These are phyloP conservation scores for Calypte anna DNA, from an alignment of 2,113 vertebrate genomes.

Conservation along the genomic window DNA sequence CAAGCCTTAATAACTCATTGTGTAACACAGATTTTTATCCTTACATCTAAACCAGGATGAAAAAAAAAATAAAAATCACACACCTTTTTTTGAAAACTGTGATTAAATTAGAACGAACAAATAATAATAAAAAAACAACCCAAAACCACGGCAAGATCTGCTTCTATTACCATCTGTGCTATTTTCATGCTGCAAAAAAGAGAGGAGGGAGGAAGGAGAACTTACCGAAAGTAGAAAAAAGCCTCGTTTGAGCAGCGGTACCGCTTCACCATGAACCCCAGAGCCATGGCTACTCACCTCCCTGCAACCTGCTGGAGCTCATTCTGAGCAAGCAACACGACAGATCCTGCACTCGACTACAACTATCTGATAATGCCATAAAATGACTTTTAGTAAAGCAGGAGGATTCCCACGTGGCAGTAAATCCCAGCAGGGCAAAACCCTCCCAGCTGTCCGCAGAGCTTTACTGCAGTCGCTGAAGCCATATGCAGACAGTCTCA, in stretches of 20 bases:
- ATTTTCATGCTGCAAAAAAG: background rate
- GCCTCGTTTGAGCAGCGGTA: slow-evolving; percentile 55
- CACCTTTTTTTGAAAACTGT: background rate
- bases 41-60: background rate
- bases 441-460: slow-evolving; percentile 74
- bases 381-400: slow-evolving; percentile 70
- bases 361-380: slow-evolving; percentile 49
- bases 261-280: slow-evolving; percentile 72
- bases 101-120: background rate
- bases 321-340: background rate
- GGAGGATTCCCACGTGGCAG: slow-evolving; percentile 73
- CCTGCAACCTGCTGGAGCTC: background rate
- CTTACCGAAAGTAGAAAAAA: slow-evolving; percentile 75
- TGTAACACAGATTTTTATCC: slow-evolving; percentile 21
- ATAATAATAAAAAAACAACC: background rate
- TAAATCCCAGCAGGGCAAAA: slow-evolving; percentile 73
- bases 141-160: background rate
- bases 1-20: slow-evolving; percentile 3
- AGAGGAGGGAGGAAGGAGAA: background rate
- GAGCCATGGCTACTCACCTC: slow-evolving; percentile 56
- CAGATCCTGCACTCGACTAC: background rate
- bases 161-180: background rate
- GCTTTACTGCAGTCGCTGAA: slow-evolving; percentile 27
- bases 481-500: slow-evolving; percentile 20
- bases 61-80: background rate